phyloP scores from a whole-genome alignment of 1,140 invertebrate species.

The Apis florea region DNA sequence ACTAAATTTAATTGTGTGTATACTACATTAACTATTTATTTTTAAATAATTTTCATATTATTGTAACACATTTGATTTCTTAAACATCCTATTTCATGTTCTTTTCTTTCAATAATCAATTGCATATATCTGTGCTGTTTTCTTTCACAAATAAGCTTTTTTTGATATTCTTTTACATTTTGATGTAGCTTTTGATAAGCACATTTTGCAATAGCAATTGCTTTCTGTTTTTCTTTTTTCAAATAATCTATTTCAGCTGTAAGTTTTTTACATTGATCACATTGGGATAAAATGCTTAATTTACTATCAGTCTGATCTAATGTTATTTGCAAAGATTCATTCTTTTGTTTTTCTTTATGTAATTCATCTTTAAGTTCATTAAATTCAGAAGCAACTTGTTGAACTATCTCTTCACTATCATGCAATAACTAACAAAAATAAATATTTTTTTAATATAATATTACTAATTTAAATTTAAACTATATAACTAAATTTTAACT shows the following conservation, averaged over 20 bases:
- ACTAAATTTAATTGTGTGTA: constrained; percentile 13
- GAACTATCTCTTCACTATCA: constrained; percentile 61
- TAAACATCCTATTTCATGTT: constrained; percentile 56
- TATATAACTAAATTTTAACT: neutral
- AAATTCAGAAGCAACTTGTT: constrained; percentile 64
- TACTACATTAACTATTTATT: constrained; percentile 1
- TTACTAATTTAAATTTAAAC: constrained; percentile 5
- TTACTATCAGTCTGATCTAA: constrained; percentile 37
- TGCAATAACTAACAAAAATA: constrained; percentile 62
- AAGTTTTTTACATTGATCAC: constrained; percentile 51
- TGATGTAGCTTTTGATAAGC: constrained; percentile 57
- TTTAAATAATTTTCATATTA: neutral
- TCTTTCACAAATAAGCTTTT: constrained; percentile 44
- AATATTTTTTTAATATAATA: neutral
- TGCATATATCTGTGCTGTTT: constrained; percentile 44
- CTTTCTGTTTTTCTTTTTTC: constrained; percentile 59
- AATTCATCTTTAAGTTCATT: constrained; percentile 61
- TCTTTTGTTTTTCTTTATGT: constrained; percentile 56
- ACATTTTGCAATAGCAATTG: constrained; percentile 60
- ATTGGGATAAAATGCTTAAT: constrained; percentile 43
- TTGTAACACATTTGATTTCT: constrained; percentile 48
- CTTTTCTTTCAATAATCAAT: constrained; percentile 44
- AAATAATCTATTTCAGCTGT: constrained; percentile 49
- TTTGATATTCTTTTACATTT: constrained; percentile 49
- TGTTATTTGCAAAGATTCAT: constrained; percentile 51